Percentiles rank a stretch among this genome's conserved stretches.
Conservation (phyloP, 1,140 invertebrate genomes). For the Coptotermes formosanus region DNA sequence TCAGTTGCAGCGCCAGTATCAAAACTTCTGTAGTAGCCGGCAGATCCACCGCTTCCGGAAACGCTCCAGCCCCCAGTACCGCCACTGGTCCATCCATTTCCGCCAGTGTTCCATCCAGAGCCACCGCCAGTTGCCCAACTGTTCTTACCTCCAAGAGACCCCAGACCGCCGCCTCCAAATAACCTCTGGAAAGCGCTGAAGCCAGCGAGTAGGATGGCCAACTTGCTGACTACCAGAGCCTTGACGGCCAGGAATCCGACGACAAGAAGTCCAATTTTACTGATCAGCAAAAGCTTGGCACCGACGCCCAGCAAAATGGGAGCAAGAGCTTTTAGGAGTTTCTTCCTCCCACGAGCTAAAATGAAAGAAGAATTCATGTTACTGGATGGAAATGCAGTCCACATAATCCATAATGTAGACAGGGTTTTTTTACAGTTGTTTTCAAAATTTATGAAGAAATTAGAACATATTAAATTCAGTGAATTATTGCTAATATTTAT, state of each 20-base stretch:
- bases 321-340: constrained; percentile 59
- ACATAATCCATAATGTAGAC: no score
- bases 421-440: no score
- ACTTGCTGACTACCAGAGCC: constrained; percentile 66
- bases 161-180: constrained; percentile 49
- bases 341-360: constrained; percentile 69
- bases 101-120: constrained; percentile 36
- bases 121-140: constrained; percentile 30
- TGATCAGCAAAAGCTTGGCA: constrained; percentile 65
- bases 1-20: constrained; percentile 54
- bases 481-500: no score
- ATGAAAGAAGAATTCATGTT: constrained; percentile 23
- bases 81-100: constrained; percentile 37
- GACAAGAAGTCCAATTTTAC: constrained; percentile 65
- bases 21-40: constrained; percentile 47
- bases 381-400: background rate
- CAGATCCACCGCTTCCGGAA: constrained; percentile 42
- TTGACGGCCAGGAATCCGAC: constrained; percentile 70
- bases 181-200: constrained; percentile 67
- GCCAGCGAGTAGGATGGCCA: constrained; percentile 65
- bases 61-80: constrained; percentile 39
- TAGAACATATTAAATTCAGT: no score
- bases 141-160: constrained; percentile 41
- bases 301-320: constrained; percentile 63
- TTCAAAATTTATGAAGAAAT: no score